These are phyloP conservation scores for Limnephilus rhombicus DNA, from an alignment of 2,888 invertebrate species.

Conservation along the genomic window DNA sequence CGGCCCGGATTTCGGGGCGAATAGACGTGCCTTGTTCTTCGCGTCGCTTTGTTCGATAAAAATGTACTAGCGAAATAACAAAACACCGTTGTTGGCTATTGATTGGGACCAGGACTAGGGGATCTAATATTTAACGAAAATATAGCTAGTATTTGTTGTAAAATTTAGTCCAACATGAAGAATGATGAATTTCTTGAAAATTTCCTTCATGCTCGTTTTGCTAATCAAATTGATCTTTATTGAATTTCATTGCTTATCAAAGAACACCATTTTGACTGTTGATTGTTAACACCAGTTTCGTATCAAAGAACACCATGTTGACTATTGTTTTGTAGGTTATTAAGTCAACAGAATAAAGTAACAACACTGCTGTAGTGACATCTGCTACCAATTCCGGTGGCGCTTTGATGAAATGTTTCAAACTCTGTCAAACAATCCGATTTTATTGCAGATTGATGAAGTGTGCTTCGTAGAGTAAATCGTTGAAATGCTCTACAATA, in stretches of 20 bases:
- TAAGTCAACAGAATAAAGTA: not conserved
- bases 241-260: not conserved
- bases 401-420: not conserved
- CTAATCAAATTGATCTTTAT: too few species aligned
- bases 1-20: too few species aligned
- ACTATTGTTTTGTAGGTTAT: not conserved
- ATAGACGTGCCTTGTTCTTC: too few species aligned
- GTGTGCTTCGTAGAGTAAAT: not conserved
- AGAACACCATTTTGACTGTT: not conserved
- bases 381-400: not conserved
- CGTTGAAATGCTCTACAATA: not conserved
- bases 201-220: too few species aligned
- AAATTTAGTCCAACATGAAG: too few species aligned
- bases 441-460: not conserved
- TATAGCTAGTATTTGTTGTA: too few species aligned
- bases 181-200: too few species aligned
- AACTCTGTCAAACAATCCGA: not conserved
- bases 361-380: not conserved
- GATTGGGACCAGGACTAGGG: too few species aligned
- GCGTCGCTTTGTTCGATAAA: too few species aligned
- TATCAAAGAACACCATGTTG: not conserved
- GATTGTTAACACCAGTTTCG: not conserved
- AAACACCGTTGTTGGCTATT: too few species aligned
- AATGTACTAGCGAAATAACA: too few species aligned
- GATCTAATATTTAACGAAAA: too few species aligned